Percentiles rank a stretch among this genome's conserved stretches.
Evolutionary conservation across 2,113 vertebrate genomes (phyloP).

Genomic region (Oenanthe oenanthe): DNA sequence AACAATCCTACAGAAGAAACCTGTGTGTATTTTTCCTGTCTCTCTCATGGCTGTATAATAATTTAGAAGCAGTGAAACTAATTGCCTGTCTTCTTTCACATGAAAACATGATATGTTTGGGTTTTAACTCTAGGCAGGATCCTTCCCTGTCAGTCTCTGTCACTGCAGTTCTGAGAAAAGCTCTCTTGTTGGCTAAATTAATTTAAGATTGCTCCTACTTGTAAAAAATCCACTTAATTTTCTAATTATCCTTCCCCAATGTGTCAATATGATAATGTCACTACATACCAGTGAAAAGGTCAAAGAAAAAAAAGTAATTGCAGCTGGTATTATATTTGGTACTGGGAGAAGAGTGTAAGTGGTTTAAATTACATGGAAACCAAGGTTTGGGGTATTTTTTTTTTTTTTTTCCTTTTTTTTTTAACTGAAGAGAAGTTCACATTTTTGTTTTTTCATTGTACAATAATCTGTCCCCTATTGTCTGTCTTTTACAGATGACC

Average conservation of each 20-base stretch:
- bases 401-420: background rate
- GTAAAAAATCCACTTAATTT: background rate
- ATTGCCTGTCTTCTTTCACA: background rate
- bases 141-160: background rate
- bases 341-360: background rate
- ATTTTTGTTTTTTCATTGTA: background rate
- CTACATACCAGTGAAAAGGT: slow-evolving; percentile 38
- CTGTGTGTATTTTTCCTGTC: background rate
- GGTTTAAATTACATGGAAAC: background rate
- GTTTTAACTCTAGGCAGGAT: background rate
- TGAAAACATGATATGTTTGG: background rate
- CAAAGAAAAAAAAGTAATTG: slow-evolving; percentile 34
- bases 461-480: background rate
- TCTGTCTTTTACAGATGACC: background rate
- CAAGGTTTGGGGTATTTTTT: background rate
- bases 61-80: background rate
- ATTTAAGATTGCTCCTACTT: background rate
- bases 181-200: background rate
- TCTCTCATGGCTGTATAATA: background rate
- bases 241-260: background rate
- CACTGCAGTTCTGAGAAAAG: background rate
- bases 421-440: background rate
- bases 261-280: slow-evolving; percentile 33
- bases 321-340: background rate
- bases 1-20: background rate